A percentile compares a stretch with the other conserved stretches of the same genome.
Conservation (phyloP, 2,888 invertebrate genomes). For the Alitta virens region DNA sequence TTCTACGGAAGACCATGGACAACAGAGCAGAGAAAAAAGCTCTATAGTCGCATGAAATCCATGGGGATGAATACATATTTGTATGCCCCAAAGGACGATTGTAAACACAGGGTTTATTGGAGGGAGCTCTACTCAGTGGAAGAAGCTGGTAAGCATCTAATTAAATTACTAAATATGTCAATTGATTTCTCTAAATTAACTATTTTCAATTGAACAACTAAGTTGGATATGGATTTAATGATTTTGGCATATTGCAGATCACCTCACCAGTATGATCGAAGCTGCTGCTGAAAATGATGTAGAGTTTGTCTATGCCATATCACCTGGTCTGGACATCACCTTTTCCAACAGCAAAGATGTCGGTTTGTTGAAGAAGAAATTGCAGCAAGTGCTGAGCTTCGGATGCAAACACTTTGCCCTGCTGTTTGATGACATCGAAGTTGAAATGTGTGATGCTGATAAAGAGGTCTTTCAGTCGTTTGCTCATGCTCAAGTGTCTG, state of each 20-base stretch:
- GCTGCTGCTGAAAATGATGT: constrained; percentile 86
- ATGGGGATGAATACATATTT: constrained; percentile 97
- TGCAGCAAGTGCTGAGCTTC: constrained; percentile 91
- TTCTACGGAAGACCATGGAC: constrained; percentile 36
- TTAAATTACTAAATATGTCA: too few species aligned
- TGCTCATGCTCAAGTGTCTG: constrained; percentile 93
- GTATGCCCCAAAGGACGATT: constrained; percentile 99
- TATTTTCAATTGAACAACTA: too few species aligned
- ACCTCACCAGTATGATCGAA: constrained; percentile 83
- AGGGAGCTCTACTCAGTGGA: constrained; percentile 74
- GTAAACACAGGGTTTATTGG: constrained; percentile 97
- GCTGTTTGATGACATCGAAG: constrained; percentile 96
- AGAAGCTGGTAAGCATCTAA: constrained; percentile 6
- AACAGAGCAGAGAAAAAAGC: constrained; percentile 27
- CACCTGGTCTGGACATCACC: constrained; percentile 93
- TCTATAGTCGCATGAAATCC: constrained; percentile 71
- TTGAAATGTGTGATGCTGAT: constrained; percentile 93
- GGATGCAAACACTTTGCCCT: constrained; percentile 92
- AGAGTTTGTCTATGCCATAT: constrained; percentile 92
- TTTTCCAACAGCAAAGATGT: constrained; percentile 81
- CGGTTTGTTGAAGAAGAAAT: constrained; percentile 82
- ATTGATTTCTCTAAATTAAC: too few species aligned
- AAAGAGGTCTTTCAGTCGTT: constrained; percentile 96
- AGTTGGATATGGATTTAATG: too few species aligned
- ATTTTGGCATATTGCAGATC: constrained; percentile 63